phyloP scores from a whole-genome alignment of 2,113 vertebrate genomes.

The Rhadina sibilatrix region DNA sequence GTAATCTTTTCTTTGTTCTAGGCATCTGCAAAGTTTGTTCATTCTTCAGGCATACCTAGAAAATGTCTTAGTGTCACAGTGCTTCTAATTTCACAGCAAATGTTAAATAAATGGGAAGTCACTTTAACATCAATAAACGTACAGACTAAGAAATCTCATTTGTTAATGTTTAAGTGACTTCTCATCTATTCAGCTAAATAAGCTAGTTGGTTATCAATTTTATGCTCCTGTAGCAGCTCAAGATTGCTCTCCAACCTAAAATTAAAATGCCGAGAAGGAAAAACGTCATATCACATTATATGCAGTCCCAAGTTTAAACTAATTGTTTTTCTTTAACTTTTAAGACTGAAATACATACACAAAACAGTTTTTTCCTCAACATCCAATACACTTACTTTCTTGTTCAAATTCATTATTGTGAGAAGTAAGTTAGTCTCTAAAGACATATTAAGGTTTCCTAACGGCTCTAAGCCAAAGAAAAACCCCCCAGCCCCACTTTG shows the following conservation, averaged over 20 bases:
- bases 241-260: background rate
- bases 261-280: background rate
- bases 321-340: background rate
- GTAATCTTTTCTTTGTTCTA: background rate
- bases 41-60: background rate
- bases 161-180: background rate
- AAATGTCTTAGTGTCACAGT: background rate
- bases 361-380: background rate
- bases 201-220: background rate
- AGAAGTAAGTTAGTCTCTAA: background rate
- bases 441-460: background rate
- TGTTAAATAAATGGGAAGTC: background rate
- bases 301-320: background rate
- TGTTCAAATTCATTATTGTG: background rate
- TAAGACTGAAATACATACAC: background rate
- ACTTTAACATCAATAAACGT: background rate
- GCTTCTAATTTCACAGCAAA: background rate
- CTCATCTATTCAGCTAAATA: background rate
- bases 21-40: background rate
- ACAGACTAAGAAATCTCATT: background rate
- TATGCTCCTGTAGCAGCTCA: background rate
- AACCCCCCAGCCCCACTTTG: background rate
- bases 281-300: background rate
- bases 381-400: background rate
- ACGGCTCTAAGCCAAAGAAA: background rate